phyloP scores from a whole-genome alignment of 2,797 vertebrate genomes.

The Crenuchus spilurus region DNA sequence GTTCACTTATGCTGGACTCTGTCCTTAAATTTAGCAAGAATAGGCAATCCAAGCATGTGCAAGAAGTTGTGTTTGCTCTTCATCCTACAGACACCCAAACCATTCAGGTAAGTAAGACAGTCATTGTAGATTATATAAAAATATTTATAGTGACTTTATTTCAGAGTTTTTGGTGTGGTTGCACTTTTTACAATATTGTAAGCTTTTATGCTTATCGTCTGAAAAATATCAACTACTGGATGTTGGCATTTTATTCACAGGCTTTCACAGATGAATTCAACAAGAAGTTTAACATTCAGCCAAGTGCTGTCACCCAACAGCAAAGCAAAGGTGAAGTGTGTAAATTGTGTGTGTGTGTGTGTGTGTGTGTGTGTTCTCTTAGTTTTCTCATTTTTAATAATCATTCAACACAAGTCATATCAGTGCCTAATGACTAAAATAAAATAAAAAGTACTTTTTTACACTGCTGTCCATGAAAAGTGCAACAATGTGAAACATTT shows the following conservation, averaged over 20 bases:
- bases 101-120: slow-evolving; percentile 76
- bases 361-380: no score
- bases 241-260: slow-evolving; percentile 54
- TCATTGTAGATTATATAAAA: no score
- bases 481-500: no score
- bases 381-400: not conserved
- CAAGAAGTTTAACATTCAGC: slow-evolving; percentile 57
- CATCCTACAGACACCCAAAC: slow-evolving; percentile 72
- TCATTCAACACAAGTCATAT: no score
- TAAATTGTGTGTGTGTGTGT: no score
- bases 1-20: slow-evolving; percentile 77
- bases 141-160: no score
- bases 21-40: slow-evolving; percentile 78
- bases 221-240: not conserved
- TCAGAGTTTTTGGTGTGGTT: not conserved
- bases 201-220: not conserved
- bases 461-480: no score
- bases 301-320: slow-evolving; percentile 31
- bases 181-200: not conserved
- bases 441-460: no score
- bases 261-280: slow-evolving; percentile 69
- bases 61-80: slow-evolving; percentile 80
- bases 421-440: no score
- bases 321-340: slow-evolving; percentile 56
- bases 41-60: slow-evolving; percentile 66